Evolutionary conservation across 2,113 vertebrate genomes (phyloP), one percentile per base, ranked within the genome.

Genomic region (Ramphastos sulfuratus): DNA sequence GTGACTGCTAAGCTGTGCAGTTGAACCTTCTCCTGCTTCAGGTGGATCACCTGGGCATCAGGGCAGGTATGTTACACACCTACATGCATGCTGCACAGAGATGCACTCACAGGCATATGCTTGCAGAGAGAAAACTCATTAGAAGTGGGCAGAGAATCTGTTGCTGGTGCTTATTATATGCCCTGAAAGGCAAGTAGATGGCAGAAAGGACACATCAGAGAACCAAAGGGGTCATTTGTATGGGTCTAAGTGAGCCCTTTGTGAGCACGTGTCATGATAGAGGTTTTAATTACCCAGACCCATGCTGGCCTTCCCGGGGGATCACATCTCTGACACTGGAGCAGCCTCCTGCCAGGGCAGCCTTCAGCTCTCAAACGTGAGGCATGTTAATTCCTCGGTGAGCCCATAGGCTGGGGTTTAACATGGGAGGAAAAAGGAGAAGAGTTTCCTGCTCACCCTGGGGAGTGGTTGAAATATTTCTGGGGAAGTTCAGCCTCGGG

Each of bases 161-260:
- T 77, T 55, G 61, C 79, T 30, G 24, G 39, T 21, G 55, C 79
- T 87, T 80, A 66, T 73, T 30, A 18, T 55, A 80, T 55, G 83
- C 69, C 18, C 56, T 39, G 80, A 70, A 92, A 93, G 69, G 52
- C 54, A 88, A 94, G 79, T 33, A 69, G 85, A 12, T 23, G 33
- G 67, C 72, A 92, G 67, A 48, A 48, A 78, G 83, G 90, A 74
- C 59, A 70, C 79, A 73, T 66, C 54, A 61, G 48, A 48, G 66
- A 90, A 92, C 79, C 90, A 71, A 95, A 90, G 42, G 42, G 73
- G 89, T 93, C 83, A 64, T 85, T 73, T 66, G 35, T 86, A 39
- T 3, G 13, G 69, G 55, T 56, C 65, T 63, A 18, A 10, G 55
- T 80, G 0, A 0, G 35, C 56, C 50, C 42, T 79, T 72, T 2